Evolutionary conservation across 2,113 vertebrate genomes (phyloP).

Genomic region (Morone chrysops): DNA sequence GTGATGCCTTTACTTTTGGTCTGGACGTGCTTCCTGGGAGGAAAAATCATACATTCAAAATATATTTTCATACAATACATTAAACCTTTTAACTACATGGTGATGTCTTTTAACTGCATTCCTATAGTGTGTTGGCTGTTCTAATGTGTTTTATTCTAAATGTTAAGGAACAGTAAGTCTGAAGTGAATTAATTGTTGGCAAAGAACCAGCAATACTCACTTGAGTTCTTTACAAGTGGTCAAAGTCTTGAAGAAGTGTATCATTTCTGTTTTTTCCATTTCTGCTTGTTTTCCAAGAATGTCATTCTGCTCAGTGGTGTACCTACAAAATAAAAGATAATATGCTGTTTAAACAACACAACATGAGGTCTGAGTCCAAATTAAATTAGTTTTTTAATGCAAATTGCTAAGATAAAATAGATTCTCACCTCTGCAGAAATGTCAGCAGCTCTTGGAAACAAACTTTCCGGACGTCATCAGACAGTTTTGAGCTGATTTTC

Average conservation of each 20-base stretch:
- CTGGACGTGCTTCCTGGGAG: conserved; percentile 54
- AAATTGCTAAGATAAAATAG: not conserved
- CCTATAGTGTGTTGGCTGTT: not conserved
- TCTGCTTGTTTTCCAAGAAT: not conserved
- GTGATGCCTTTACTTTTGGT: not conserved
- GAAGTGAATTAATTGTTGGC: not conserved
- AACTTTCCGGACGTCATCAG: not conserved
- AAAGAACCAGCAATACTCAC: conserved; percentile 45
- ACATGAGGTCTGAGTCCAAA: not conserved
- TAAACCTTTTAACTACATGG: not conserved
- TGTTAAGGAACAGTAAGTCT: not conserved
- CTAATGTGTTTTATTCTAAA: not conserved
- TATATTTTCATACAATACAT: not conserved
- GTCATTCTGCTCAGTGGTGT: conserved; percentile 16
- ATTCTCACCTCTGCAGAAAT: conserved; percentile 66
- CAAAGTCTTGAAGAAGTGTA: conserved; percentile 59
- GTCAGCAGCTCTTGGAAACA: conserved; percentile 68
- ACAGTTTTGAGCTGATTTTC: conserved; percentile 30
- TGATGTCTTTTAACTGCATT: not conserved
- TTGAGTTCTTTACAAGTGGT: conserved; percentile 67
- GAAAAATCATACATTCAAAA: not conserved
- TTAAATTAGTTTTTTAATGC: too few relatives aligned
- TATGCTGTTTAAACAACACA: not conserved
- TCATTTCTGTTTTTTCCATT: conserved; percentile 8
- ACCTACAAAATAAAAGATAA: conserved; percentile 51